Evolutionary conservation across 2,888 invertebrate species (phyloP), one percentile per base, ranked within the genome.

Genomic region (Agriotes lineatus): DNA sequence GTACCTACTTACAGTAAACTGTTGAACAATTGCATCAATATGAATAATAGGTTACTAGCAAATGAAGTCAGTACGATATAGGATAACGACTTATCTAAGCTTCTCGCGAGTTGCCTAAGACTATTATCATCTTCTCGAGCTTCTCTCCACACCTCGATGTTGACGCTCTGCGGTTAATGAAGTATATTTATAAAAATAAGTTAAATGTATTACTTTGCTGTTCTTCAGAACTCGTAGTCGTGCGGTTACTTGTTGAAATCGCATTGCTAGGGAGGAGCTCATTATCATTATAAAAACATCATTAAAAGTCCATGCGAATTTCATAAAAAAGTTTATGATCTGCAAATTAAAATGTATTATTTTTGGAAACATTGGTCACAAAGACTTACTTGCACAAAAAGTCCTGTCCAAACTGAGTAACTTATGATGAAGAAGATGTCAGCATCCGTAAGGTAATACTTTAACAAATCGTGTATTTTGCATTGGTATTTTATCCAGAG

Each of bases 231-330:
- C 6, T 14, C 33, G 42, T 33, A 81, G 52, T 61, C 76, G 73
- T 42, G 68, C 64, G 33, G 75, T 76, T 45, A 83, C 76, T 77
- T 90, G 89, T 37, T 87, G 85, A 76, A 93, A 93, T 59, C 90
- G 86, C 3, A 90, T 87, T 0, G 90, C 84, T 56, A 93, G 80
- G 0, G 91, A 91, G 78, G 90, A 87, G 80, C 93, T 91, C 14
- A 93, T 85, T 10, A 93, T 79, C 78, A 93, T 92, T 25, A 93
- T 90, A 74, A 93, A 89, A 56, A 92, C 82, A 78, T 93, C 93
- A 81, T 90, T 90, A 67, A 90, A 92, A 78, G 90, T 93, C 93
- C 93, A 93, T 0, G 89, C 84, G 57, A 90, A 89, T 0, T 93
- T 92, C 1, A 89, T 87, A 3, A 90, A 76, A 2, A 90, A 75